Evolutionary conservation across 2,888 invertebrate genomes (phyloP), one percentile per base, ranked within the genome.

Genomic region (Agriotes lineatus): DNA sequence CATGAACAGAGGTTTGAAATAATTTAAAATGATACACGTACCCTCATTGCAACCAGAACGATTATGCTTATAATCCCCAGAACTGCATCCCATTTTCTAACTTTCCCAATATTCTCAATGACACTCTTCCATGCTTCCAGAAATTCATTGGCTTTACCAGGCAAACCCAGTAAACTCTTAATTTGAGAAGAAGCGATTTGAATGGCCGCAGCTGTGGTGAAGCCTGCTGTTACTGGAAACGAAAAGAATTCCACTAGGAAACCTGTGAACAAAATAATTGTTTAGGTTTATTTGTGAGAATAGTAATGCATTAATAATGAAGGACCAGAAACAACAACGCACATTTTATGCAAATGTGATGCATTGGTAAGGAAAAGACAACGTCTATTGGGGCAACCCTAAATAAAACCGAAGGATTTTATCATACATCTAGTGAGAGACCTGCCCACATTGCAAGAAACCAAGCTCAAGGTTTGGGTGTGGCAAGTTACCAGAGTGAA

Each of bases 181-280:
- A 95, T 84, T 81, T 96, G 96, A 0, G 94, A 90, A 1, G 92
- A 90, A 2, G 90, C 93, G 73, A 96, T 96, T 57, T 93, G 94
- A 45, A 95, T 80, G 10, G 96, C 95, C 0, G 96, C 96, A 0
- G 95, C 95, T 5, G 93, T 90, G 0, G 95, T 95, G 80, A 96
- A 96, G 0, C 93, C 95, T 44, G 91, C 89, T 25, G 94, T 93
- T 1, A 96, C 95, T 0, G 96, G 95, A 74, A 90, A 88, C 0
- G 95, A 95, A 81, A 96, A 94, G 79, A 95, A 96, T 79, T 94
- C 92, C 45, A 95, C 87, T 0, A 96, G 85, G 12, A 37, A 37
- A 3, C 37, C 37, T 37, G 37, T 37, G 4, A 37, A 1, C 12
- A 37, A n/a, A 37, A 12, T 4, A 37, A 37, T 4, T 9, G 4